These are phyloP conservation scores for Tachycineta bicolor DNA, from an alignment of 2,113 vertebrate genomes.

Conservation along the genomic window DNA sequence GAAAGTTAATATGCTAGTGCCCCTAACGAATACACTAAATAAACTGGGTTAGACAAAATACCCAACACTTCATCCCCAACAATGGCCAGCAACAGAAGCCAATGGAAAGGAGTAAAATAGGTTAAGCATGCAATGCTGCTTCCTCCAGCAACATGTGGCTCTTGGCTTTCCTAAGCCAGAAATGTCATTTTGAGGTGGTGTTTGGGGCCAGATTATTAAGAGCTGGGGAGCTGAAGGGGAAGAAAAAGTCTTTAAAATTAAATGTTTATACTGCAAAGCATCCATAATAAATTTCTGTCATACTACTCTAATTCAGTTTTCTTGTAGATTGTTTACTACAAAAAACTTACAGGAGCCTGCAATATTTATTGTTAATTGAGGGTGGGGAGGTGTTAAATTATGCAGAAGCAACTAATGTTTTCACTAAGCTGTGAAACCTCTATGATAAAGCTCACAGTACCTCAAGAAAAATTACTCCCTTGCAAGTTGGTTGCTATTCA, in stretches of 20 bases:
- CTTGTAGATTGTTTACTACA: conserved; percentile 15
- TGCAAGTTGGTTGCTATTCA: not conserved
- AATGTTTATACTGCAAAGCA: conserved; percentile 10
- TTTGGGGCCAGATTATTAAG: not conserved
- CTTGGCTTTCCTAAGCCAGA: not conserved
- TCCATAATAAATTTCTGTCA: conserved; percentile 43
- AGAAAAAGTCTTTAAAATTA: not conserved
- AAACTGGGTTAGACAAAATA: not conserved
- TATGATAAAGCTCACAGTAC: not conserved
- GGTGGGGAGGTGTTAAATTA: not conserved
- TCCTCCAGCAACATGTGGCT: not conserved
- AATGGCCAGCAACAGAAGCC: conserved; percentile 7
- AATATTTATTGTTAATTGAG: conserved; percentile 23
- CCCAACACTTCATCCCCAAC: not conserved
- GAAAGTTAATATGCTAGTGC: not conserved
- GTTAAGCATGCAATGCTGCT: not conserved
- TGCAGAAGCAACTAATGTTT: conserved; percentile 20
- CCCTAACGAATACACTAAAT: not conserved
- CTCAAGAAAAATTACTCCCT: not conserved
- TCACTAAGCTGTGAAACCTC: conserved; percentile 38
- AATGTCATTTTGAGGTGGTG: not conserved
- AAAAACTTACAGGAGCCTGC: not conserved
- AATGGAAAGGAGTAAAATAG: conserved; percentile 27
- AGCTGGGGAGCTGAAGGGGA: accelerated
- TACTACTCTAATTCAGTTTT: conserved; percentile 43